These are phyloP conservation scores for Micronisus gabar DNA, from an alignment of 2,113 vertebrate genomes.

Conservation along the genomic window DNA sequence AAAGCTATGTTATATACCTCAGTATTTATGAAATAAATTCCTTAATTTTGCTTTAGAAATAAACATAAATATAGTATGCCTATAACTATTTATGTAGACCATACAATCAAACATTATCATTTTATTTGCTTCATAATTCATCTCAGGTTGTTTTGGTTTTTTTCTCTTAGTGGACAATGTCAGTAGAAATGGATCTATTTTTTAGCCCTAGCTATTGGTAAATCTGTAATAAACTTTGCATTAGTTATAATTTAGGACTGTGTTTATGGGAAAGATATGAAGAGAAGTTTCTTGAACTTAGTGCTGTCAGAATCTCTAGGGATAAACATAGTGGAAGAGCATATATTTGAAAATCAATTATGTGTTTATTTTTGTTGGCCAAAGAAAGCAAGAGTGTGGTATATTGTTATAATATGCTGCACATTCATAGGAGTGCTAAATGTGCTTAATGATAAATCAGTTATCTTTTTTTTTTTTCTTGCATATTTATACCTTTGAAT, in stretches of 20 bases:
- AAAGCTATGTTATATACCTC: background rate
- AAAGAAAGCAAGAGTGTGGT: background rate
- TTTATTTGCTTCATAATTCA: background rate
- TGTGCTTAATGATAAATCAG: background rate
- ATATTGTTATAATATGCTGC: background rate
- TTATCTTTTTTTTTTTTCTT: background rate
- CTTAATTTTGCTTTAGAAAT: background rate
- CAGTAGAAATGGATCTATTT: background rate
- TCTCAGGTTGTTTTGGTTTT: background rate
- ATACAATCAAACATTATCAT: background rate
- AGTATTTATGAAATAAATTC: background rate
- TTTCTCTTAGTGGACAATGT: background rate
- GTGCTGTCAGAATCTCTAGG: background rate
- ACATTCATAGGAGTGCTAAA: background rate
- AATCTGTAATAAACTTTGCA: background rate
- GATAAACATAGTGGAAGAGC: background rate
- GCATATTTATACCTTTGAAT: background rate
- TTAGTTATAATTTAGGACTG: background rate
- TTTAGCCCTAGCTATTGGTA: background rate
- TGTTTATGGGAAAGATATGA: background rate
- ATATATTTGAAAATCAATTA: background rate
- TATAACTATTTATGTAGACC: background rate
- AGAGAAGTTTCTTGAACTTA: conserved; percentile 24
- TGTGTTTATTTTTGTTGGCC: conserved; percentile 10
- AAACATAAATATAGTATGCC: background rate